phyloP scores from a whole-genome alignment of 1,140 invertebrate genomes.

The Paralvinella palmiformis region DNA sequence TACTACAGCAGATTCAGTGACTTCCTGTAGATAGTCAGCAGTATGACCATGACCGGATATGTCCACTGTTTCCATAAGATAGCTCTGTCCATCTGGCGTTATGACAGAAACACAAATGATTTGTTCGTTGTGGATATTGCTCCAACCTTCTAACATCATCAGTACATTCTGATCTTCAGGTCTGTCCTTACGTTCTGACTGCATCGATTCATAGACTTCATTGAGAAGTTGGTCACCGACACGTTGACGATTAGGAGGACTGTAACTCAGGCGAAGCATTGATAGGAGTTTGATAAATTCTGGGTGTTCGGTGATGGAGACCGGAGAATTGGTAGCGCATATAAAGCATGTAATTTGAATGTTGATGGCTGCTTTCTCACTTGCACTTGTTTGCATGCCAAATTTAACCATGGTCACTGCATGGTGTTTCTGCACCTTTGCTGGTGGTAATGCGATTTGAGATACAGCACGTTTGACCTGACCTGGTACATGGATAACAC shows the following conservation, averaged over 20 bases:
- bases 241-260: neutral
- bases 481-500: too few relatives aligned
- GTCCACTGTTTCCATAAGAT: neutral
- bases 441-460: too few relatives aligned
- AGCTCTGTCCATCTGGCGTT: neutral
- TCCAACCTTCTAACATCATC: neutral
- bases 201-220: neutral
- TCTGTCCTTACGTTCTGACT: neutral
- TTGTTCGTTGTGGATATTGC: slow-evolving; percentile 1
- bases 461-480: too few relatives aligned
- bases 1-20: neutral
- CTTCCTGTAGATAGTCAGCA: neutral
- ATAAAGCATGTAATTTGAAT: neutral
- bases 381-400: too few relatives aligned
- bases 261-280: neutral
- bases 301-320: neutral
- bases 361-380: too few relatives aligned
- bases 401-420: too few relatives aligned
- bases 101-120: too few relatives aligned
- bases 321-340: neutral
- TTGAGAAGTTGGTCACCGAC: neutral
- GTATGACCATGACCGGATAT: neutral
- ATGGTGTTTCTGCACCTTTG: too few relatives aligned
- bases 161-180: neutral
- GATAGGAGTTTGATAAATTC: neutral